Evolutionary conservation across 1,140 invertebrate species (phyloP).

Genomic region (Drosophila parvula): DNA sequence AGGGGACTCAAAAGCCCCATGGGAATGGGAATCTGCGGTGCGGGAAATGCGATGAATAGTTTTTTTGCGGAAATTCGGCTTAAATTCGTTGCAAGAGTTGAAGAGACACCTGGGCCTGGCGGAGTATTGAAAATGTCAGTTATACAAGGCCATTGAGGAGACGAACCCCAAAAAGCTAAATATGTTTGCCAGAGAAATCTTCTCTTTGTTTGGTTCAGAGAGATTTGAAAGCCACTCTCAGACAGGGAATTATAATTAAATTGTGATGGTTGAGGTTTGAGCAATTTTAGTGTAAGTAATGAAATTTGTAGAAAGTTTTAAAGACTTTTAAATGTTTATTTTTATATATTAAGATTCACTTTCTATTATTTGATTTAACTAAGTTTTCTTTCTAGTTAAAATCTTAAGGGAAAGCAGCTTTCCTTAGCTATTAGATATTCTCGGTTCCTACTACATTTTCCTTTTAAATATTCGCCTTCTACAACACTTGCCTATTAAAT

Average conservation of each 20-base stretch:
- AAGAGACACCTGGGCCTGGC: not conserved
- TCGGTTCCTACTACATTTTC: not conserved
- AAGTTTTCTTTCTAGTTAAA: too few species aligned
- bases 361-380: too few species aligned
- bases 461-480: not conserved
- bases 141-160: not conserved
- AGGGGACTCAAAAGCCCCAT: slow-evolving; percentile 1
- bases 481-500: not conserved
- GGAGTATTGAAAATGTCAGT: slow-evolving; percentile 5
- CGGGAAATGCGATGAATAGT: slow-evolving; percentile 47
- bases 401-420: too few species aligned
- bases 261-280: not conserved
- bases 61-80: slow-evolving; percentile 44
- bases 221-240: not conserved
- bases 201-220: not conserved
- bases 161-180: not conserved
- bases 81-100: slow-evolving; percentile 41
- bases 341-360: too few species aligned
- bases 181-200: not conserved
- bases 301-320: not conserved
- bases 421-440: too few species aligned
- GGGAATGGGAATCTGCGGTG: slow-evolving; percentile 14
- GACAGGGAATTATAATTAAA: not conserved
- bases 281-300: not conserved
- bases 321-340: not conserved